phyloP scores from a whole-genome alignment of 2,113 vertebrate genomes.

The Ctenodactylus gundi region DNA sequence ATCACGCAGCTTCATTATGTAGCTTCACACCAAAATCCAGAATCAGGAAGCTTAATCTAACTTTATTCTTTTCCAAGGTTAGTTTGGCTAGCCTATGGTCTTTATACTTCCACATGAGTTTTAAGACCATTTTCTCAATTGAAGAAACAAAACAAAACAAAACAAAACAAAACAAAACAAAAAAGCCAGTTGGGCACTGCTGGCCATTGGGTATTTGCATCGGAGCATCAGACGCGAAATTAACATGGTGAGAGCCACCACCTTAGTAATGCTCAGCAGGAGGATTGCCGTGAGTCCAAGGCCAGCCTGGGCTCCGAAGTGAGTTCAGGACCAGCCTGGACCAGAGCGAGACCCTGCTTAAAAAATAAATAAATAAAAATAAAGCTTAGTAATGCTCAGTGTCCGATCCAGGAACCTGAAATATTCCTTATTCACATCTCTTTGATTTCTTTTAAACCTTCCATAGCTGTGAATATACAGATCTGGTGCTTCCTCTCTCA shows the following conservation, averaged over 20 bases:
- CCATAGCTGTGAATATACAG: background rate
- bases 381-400: background rate
- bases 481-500: background rate
- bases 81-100: background rate
- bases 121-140: background rate
- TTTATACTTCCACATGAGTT: background rate
- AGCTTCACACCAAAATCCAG: background rate
- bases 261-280: background rate
- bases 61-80: background rate
- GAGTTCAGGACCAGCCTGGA: too few species aligned
- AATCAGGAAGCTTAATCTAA: background rate
- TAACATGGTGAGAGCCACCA: background rate
- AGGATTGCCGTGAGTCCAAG: too few species aligned
- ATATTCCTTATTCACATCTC: background rate
- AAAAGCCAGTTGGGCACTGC: too few species aligned
- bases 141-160: background rate
- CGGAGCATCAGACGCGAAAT: background rate
- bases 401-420: background rate
- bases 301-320: too few species aligned
- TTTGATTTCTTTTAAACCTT: background rate
- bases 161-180: too few species aligned
- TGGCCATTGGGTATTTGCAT: background rate
- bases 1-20: background rate
- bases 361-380: too few species aligned
- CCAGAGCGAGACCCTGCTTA: too few species aligned